Conservation (phyloP, 2,888 invertebrate genomes). For the Phragmatobia fuliginosa region DNA sequence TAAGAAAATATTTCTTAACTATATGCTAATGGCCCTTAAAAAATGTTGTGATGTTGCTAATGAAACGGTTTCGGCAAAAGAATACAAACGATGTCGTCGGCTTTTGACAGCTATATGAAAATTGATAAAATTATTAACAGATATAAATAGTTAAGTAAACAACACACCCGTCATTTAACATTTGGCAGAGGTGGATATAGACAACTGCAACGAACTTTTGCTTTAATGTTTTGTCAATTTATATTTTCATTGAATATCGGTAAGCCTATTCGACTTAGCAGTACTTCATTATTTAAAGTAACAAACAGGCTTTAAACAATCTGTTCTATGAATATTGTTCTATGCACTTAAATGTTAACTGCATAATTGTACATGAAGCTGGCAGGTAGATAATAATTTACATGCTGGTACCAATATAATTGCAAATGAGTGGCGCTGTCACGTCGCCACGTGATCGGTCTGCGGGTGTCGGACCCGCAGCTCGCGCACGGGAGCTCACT, state of each 20-base stretch:
- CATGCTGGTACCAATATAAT: slow-evolving; percentile 8
- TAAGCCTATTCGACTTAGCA: not conserved
- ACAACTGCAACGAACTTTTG: too few species aligned
- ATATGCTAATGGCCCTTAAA: slow-evolving; percentile 68
- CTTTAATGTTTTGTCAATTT: too few species aligned
- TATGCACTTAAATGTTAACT: not conserved
- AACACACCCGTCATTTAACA: slow-evolving; percentile 16
- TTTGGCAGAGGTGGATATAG: not conserved
- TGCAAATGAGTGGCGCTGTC: slow-evolving; percentile 18
- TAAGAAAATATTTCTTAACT: slow-evolving; percentile 63
- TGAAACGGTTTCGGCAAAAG: slow-evolving; percentile 69
- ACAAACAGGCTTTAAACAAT: not conserved
- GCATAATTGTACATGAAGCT: not conserved
- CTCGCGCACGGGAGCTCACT: slow-evolving; percentile 70
- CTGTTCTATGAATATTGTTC: not conserved
- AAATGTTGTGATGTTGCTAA: slow-evolving; percentile 68
- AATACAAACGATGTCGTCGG: slow-evolving; percentile 53
- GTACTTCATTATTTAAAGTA: not conserved
- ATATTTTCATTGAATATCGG: not conserved
- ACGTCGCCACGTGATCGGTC: slow-evolving; percentile 38
- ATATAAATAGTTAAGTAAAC: slow-evolving; percentile 46
- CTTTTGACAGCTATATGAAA: slow-evolving; percentile 73
- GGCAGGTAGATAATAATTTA: not conserved
- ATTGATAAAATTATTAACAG: slow-evolving; percentile 59
- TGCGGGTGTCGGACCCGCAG: slow-evolving; percentile 42